Conservation (phyloP, 2,888 invertebrate species). For the Orthonychiurus folsomi region DNA sequence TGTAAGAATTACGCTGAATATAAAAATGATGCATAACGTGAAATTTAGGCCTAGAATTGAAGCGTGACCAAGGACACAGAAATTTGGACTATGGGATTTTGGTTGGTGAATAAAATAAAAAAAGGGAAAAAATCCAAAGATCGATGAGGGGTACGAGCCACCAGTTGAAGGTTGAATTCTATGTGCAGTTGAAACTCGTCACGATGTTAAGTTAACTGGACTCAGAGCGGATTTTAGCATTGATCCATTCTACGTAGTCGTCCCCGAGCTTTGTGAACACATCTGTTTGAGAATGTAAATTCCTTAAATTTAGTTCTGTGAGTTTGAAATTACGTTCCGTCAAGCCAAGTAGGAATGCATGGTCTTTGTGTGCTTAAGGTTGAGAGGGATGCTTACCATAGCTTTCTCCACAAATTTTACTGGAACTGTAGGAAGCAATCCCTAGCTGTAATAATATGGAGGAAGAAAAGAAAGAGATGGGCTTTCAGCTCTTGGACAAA, state of each 20-base stretch:
- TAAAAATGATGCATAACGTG: too few species aligned
- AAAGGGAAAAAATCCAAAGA: background rate
- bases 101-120: too few species aligned
- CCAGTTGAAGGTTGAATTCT: background rate
- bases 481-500: too few species aligned
- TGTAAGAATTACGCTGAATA: too few species aligned
- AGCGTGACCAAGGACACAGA: too few species aligned
- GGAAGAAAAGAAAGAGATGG: background rate
- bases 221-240: constrained; percentile 7
- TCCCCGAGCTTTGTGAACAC: constrained; percentile 12
- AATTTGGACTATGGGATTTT: too few species aligned
- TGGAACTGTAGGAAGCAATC: constrained; percentile 9
- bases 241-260: constrained; percentile 14
- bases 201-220: constrained; percentile 4
- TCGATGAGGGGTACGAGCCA: background rate
- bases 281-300: constrained; percentile 5
- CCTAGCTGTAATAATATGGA: constrained; percentile 6
- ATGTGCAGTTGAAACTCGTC: background rate
- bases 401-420: constrained; percentile 13
- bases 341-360: background rate
- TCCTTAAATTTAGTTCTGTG: background rate
- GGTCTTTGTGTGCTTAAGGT: background rate
- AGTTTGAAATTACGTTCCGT: background rate
- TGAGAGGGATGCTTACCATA: background rate
- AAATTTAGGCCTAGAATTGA: too few species aligned